Percentiles rank a stretch among this genome's conserved stretches.
Conservation (phyloP, 2,797 vertebrate genomes). For the Gypaetus barbatus region DNA sequence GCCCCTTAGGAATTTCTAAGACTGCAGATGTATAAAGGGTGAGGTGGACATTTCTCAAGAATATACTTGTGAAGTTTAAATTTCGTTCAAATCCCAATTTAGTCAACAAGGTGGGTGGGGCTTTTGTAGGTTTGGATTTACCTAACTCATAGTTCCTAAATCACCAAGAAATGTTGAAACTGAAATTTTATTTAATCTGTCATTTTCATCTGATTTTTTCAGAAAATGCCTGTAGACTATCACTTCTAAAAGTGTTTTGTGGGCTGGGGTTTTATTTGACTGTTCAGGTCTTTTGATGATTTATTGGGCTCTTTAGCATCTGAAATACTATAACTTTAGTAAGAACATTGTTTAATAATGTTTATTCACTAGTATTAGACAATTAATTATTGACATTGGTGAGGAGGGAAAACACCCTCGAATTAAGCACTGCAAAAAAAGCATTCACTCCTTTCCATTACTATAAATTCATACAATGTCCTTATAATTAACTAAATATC, state of each 20-base stretch:
- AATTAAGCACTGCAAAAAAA: not conserved
- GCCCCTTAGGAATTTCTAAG: not conserved
- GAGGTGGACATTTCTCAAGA: not conserved
- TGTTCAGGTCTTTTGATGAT: not conserved
- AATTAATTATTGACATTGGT: not conserved
- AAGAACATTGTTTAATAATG: not conserved
- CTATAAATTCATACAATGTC: not conserved
- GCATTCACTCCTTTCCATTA: not conserved
- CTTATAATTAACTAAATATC: not conserved
- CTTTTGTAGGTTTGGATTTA: not conserved
- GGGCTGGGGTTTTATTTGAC: not conserved
- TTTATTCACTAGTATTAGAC: not conserved
- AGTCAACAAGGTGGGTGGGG: rapidly evolving
- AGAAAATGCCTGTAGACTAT: not conserved
- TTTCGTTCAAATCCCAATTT: not conserved
- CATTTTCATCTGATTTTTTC: not conserved
- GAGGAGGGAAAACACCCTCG: not conserved
- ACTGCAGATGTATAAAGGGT: not conserved
- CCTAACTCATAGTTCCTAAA: not conserved
- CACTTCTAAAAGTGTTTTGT: not conserved
- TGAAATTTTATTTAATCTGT: not conserved
- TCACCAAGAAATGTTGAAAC: not conserved
- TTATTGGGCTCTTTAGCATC: not conserved
- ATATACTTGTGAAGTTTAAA: not conserved
- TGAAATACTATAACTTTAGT: not conserved